Percentiles rank a stretch among this genome's conserved stretches.
Conservation (phyloP, 1,140 invertebrate genomes). For the Trachelipus rathkii region DNA sequence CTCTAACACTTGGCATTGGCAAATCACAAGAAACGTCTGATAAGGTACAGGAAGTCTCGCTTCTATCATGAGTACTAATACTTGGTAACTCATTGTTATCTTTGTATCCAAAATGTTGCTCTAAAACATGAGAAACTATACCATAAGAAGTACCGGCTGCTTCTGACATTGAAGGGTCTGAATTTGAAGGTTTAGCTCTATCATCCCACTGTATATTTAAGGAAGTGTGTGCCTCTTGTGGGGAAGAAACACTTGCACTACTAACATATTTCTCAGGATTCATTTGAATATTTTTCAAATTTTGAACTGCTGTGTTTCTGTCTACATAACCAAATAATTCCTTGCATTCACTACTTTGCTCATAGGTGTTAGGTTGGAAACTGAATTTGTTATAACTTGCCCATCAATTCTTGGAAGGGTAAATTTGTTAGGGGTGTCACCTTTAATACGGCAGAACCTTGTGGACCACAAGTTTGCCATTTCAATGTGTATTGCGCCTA, state of each 20-base stretch:
- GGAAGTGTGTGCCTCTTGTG: neutral
- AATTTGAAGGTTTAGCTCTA: neutral
- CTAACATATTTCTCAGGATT: neutral
- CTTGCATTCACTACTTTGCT: neutral
- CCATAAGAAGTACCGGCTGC: neutral
- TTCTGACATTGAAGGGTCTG: neutral
- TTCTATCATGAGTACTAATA: neutral
- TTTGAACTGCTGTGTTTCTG: neutral
- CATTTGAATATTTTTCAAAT: neutral
- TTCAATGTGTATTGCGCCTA: too few species aligned
- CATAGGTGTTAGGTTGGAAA: neutral
- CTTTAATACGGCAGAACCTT: too few species aligned
- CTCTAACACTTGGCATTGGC: neutral
- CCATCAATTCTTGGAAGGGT: neutral
- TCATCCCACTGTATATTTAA: neutral
- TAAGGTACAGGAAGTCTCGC: neutral
- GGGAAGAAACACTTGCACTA: neutral
- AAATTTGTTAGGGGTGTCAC: too few species aligned
- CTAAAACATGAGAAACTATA: neutral
- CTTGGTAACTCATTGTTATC: neutral
- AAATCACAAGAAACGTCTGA: neutral
- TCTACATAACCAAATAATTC: neutral
- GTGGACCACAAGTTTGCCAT: too few species aligned
- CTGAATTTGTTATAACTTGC: neutral
- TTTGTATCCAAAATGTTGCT: neutral